phyloP scores from a whole-genome alignment of 2,113 vertebrate species.

The Bucco capensis region DNA sequence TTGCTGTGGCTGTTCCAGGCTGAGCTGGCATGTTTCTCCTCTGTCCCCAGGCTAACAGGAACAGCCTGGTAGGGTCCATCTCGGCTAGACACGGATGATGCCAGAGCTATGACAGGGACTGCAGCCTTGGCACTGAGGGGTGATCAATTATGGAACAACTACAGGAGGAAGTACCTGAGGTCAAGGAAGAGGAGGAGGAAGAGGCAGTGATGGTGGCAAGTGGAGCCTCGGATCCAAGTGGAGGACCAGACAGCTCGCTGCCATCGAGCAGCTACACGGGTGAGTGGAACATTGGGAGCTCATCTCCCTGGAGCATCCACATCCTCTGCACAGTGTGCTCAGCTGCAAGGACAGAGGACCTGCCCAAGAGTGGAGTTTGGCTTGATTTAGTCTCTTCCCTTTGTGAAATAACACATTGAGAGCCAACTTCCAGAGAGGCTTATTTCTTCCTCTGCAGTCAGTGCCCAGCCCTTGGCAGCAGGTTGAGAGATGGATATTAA shows the following conservation, averaged over 20 bases:
- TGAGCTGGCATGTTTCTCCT: background rate
- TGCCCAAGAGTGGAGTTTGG: background rate
- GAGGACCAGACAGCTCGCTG: slow-evolving; percentile 68
- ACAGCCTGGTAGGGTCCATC: slow-evolving; percentile 68
- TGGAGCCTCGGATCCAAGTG: slow-evolving; percentile 59
- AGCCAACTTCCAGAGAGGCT: background rate
- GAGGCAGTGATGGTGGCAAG: slow-evolving; percentile 66
- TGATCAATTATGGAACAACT: slow-evolving; percentile 80
- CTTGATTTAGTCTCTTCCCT: background rate
- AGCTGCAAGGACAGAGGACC: background rate
- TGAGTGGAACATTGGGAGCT: background rate
- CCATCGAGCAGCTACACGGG: slow-evolving; percentile 77
- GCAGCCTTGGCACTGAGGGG: slow-evolving; percentile 77
- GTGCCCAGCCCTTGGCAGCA: accelerated
- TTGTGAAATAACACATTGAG: background rate
- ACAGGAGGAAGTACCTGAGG: slow-evolving; percentile 78
- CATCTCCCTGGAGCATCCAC: background rate
- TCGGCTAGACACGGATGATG: slow-evolving; percentile 73
- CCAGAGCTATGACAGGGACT: slow-evolving; percentile 81
- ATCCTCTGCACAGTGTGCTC: background rate
- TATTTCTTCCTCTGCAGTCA: background rate
- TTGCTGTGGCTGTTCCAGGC: background rate
- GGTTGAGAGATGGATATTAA: background rate
- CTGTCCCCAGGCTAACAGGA: slow-evolving; percentile 60
- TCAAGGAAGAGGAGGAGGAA: slow-evolving; percentile 80